Evolutionary conservation across 1,140 invertebrate genomes (phyloP).

Genomic region (Venturia canescens): DNA sequence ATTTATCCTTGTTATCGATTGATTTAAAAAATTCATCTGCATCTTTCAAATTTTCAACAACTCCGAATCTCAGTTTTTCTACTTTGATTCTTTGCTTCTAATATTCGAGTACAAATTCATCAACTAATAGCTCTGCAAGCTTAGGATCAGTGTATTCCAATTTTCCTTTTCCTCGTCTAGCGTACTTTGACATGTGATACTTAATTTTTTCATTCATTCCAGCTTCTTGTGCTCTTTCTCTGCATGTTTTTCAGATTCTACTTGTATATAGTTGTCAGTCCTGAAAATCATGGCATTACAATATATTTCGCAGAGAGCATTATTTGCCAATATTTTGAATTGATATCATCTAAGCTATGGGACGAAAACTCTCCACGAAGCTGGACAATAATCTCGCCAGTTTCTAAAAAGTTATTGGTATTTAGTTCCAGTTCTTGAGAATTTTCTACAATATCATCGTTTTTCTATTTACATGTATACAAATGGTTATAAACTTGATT

Average conservation of each 20-base stretch:
- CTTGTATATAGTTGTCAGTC: conserved; percentile 97
- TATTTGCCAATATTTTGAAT: too few relatives aligned
- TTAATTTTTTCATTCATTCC: conserved; percentile 90
- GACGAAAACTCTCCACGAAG: conserved; percentile 94
- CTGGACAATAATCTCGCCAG: conserved; percentile 89
- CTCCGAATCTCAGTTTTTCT: too few relatives aligned
- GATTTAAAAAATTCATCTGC: too few relatives aligned
- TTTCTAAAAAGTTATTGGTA: conserved; percentile 79
- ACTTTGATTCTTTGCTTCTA: conserved; percentile 93
- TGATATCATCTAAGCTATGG: conserved; percentile 96
- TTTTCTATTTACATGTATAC: too few relatives aligned
- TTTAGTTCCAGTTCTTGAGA: too few relatives aligned
- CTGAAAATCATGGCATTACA: conserved; percentile 76
- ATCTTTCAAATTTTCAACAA: too few relatives aligned
- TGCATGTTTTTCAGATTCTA: conserved; percentile 88
- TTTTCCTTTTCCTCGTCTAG: conserved; percentile 88
- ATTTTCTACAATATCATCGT: too few relatives aligned
- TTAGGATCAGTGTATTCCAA: conserved; percentile 87
- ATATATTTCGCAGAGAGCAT: too few relatives aligned
- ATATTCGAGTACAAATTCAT: conserved; percentile 93
- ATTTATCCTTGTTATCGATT: conserved; percentile 93
- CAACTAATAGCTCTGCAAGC: conserved; percentile 87
- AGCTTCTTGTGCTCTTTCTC: conserved; percentile 88
- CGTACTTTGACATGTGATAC: conserved; percentile 89
- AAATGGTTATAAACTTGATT: background rate